These are phyloP conservation scores for Perca fluviatilis DNA, from an alignment of 2,113 vertebrate species.

Conservation along the genomic window DNA sequence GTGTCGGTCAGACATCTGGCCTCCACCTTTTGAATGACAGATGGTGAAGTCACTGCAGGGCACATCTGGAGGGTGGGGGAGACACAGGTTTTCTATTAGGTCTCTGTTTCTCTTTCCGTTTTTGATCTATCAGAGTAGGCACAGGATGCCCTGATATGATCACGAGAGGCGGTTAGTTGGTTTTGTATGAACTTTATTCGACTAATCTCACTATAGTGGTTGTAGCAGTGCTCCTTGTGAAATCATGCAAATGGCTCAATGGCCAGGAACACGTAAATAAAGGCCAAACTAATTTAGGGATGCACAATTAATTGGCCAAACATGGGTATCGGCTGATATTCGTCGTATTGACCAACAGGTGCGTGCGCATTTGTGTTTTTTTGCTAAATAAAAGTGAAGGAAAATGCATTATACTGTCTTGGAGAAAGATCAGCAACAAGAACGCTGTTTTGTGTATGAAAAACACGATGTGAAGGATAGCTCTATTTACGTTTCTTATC, in stretches of 20 bases:
- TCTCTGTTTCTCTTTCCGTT: conserved; percentile 18
- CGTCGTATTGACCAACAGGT: neutral
- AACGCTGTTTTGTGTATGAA: too few relatives aligned
- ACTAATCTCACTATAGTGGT: neutral
- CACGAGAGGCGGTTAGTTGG: neutral
- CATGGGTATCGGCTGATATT: neutral
- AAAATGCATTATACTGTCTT: too few relatives aligned
- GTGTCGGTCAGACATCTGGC: conserved; percentile 70
- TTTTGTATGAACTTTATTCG: conserved; percentile 8
- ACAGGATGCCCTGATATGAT: conserved; percentile 37
- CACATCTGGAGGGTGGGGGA: conserved; percentile 65
- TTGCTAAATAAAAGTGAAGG: too few relatives aligned
- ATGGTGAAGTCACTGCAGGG: conserved; percentile 75
- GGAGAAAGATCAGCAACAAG: too few relatives aligned
- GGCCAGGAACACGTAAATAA: conserved; percentile 13
- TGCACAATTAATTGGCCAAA: neutral
- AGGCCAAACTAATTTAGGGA: neutral
- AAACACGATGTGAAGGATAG: too few relatives aligned
- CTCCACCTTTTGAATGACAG: conserved; percentile 78
- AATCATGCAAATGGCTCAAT: neutral
- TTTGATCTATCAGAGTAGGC: conserved; percentile 57
- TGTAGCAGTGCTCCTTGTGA: neutral
- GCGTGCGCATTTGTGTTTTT: too few relatives aligned
- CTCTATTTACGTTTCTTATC: too few relatives aligned
- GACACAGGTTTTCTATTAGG: conserved; percentile 55